These are phyloP conservation scores for Atlantisia rogersi DNA, from an alignment of 2,113 vertebrate genomes.

Conservation along the genomic window DNA sequence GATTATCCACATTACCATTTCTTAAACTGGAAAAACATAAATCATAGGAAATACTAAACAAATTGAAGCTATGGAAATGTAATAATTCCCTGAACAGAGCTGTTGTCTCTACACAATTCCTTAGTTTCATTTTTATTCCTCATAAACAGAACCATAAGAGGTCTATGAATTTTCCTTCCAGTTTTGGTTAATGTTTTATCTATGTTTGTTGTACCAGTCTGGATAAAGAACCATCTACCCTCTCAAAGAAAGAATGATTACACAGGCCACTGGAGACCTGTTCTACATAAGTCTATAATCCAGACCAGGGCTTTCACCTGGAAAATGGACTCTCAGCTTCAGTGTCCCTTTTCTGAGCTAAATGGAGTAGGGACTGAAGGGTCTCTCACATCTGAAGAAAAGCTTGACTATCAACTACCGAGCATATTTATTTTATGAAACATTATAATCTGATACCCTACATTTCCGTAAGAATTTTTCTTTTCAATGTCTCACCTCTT, in stretches of 20 bases:
- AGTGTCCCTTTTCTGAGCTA: not conserved
- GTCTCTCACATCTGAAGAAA: not conserved
- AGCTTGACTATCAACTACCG: not conserved
- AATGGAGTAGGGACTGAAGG: not conserved
- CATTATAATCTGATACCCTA: not conserved
- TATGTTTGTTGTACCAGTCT: not conserved
- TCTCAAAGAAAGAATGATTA: not conserved
- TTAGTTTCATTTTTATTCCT: not conserved
- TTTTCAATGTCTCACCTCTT: not conserved
- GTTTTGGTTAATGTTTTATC: not conserved
- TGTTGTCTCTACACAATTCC: not conserved
- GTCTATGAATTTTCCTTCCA: not conserved
- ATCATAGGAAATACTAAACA: not conserved
- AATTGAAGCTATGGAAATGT: not conserved
- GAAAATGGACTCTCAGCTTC: not conserved
- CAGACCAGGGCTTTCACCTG: not conserved
- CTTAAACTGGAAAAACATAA: not conserved
- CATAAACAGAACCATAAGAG: not conserved
- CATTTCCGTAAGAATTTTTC: not conserved
- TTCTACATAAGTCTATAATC: not conserved
- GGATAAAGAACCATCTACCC: not conserved
- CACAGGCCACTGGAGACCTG: not conserved
- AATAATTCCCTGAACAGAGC: not conserved
- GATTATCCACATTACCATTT: not conserved
- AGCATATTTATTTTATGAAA: not conserved